Percentiles rank a stretch among this genome's conserved stretches.
Evolutionary conservation across 2,888 invertebrate genomes (phyloP).

Genomic region (Timandra comae): DNA sequence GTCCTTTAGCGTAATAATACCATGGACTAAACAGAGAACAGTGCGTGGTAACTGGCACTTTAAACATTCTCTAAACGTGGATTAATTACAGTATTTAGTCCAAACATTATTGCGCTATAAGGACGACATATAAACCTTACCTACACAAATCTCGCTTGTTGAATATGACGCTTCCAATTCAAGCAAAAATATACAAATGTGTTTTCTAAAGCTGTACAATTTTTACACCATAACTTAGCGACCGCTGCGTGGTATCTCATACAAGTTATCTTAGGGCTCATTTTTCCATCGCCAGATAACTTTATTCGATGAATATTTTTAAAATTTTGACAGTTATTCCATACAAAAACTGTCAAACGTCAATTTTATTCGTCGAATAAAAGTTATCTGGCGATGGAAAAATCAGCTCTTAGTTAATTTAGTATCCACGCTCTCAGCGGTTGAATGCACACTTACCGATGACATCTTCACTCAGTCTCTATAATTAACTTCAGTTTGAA

Average conservation of each 20-base stretch:
- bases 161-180: constrained; percentile 49
- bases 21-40: not conserved
- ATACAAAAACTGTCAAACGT: too few species aligned
- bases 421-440: constrained; percentile 12
- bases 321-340: too few species aligned
- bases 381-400: too few species aligned
- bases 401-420: too few species aligned
- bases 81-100: constrained; percentile 1
- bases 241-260: constrained; percentile 23
- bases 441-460: constrained; percentile 27
- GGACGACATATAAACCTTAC: constrained; percentile 42
- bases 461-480: constrained; percentile 47
- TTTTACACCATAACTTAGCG: constrained; percentile 55
- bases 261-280: not conserved
- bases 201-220: constrained; percentile 66
- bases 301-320: too few species aligned
- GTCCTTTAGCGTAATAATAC: constrained; percentile 20
- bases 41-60: too few species aligned
- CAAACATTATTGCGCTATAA: constrained; percentile 23
- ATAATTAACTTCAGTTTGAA: too few species aligned
- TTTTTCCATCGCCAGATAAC: too few species aligned
- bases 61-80: too few species aligned
- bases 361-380: too few species aligned
- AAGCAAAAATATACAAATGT: constrained; percentile 74
- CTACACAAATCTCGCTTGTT: constrained; percentile 52